Conservation (phyloP, 2,113 vertebrate genomes). For the Polypterus senegalus region DNA sequence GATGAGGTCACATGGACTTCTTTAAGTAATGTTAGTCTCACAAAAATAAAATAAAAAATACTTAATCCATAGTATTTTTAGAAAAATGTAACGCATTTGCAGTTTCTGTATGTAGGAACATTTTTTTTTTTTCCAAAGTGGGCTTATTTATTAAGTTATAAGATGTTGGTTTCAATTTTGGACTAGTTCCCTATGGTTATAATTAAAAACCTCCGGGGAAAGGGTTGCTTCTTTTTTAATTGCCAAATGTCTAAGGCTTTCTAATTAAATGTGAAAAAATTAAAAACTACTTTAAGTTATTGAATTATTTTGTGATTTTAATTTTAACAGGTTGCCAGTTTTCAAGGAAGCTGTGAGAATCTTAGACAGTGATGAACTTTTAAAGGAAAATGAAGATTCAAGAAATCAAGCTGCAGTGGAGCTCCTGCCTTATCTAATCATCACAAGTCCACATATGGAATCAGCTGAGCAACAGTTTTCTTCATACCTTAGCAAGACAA, state of each 20-base stretch:
- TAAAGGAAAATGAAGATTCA: conserved; percentile 34
- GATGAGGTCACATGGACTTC: too few relatives aligned
- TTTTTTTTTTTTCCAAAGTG: too few relatives aligned
- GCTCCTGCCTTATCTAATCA: conserved; percentile 66
- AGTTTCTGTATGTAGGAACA: too few relatives aligned
- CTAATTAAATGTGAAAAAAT: not conserved
- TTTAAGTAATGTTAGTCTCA: too few relatives aligned
- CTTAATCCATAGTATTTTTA: too few relatives aligned
- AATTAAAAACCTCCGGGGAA: too few relatives aligned
- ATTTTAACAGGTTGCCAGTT: conserved; percentile 53
- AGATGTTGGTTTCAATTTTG: too few relatives aligned
- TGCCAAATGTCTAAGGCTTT: not conserved
- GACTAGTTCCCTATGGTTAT: too few relatives aligned
- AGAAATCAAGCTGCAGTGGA: conserved; percentile 39
- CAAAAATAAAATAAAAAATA: too few relatives aligned
- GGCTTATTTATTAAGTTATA: too few relatives aligned
- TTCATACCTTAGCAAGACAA: conserved; percentile 45
- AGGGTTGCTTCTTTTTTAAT: too few relatives aligned
- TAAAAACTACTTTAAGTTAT: not conserved
- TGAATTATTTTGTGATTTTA: not conserved
- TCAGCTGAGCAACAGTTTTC: conserved; percentile 55
- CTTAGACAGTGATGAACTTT: conserved; percentile 43
- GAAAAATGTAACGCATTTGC: too few relatives aligned
- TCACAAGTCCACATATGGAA: conserved; percentile 31
- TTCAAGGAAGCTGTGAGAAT: conserved; percentile 45